These are phyloP conservation scores for Podotricha telesiphe DNA, from an alignment of 2,888 invertebrate species.

Conservation along the genomic window DNA sequence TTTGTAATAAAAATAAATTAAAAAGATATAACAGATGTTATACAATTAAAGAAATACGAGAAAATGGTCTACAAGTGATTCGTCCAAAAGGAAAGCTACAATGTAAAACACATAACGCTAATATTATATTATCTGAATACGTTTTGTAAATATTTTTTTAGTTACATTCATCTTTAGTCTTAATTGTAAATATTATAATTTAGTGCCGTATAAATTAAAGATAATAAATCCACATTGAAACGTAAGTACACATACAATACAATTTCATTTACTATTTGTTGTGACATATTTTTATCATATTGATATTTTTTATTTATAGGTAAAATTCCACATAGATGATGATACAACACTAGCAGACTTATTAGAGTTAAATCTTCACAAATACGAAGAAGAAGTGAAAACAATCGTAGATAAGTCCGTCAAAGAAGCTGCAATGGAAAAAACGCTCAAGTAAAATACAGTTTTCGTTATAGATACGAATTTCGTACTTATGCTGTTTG, in stretches of 20 bases:
- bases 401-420: conserved; percentile 98
- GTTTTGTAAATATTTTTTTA: conserved; percentile 58
- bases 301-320: conserved; percentile 69
- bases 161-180: conserved; percentile 22
- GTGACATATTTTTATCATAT: not conserved
- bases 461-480: not conserved
- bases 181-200: conserved; percentile 1
- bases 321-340: conserved; percentile 91
- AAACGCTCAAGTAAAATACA: conserved; percentile 86
- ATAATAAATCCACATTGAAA: not conserved
- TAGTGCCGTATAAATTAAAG: not conserved
- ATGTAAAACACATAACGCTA: conserved; percentile 53
- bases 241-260: not conserved
- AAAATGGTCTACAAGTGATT: conserved; percentile 58
- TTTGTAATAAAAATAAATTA: conserved; percentile 50
- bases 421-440: conserved; percentile 98
- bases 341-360: conserved; percentile 94
- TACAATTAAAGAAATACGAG: conserved; percentile 62
- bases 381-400: conserved; percentile 97
- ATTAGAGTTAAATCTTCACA: conserved; percentile 93
- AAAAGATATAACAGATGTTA: conserved; percentile 61
- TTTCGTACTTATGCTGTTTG: not conserved
- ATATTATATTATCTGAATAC: conserved; percentile 68
- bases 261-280: not conserved
- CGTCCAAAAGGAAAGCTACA: conserved; percentile 46